Conservation (phyloP, 1,140 invertebrate genomes). For the Sitophilus oryzae region DNA sequence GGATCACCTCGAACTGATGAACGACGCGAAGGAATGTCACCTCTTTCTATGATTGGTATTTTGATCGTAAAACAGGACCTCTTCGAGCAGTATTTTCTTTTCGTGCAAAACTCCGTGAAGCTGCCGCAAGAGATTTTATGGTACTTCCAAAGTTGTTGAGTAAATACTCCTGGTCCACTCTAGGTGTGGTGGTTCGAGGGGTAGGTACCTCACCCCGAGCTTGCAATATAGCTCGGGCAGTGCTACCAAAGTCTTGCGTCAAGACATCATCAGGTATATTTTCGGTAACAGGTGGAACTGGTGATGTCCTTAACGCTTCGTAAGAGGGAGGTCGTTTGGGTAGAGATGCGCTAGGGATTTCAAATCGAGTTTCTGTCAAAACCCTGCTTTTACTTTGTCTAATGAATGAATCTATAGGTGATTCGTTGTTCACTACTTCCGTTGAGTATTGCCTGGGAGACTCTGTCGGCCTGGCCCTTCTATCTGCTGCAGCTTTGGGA, state of each 20-base stretch:
- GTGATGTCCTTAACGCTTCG: conserved; percentile 6
- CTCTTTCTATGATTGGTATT: conserved; percentile 14
- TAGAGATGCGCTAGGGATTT: conserved; percentile 15
- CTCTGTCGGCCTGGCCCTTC: conserved; percentile 10
- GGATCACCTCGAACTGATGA: conserved; percentile 8
- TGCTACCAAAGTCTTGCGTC: conserved; percentile 13
- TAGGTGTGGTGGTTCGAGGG: conserved; percentile 17
- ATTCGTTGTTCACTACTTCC: conserved; percentile 39
- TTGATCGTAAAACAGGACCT: conserved; percentile 10
- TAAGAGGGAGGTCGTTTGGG: conserved; percentile 22
- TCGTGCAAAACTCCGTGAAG: not conserved
- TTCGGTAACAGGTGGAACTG: conserved; percentile 1
- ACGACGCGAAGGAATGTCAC: conserved; percentile 10
- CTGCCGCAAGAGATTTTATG: conserved; percentile 15
- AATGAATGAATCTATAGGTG: conserved; percentile 27
- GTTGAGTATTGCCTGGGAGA: conserved; percentile 33
- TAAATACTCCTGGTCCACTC: conserved; percentile 16
- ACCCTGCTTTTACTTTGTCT: conserved; percentile 32
- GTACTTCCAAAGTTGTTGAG: conserved; percentile 18
- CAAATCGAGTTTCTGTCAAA: conserved; percentile 35
- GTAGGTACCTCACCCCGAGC: conserved; percentile 9
- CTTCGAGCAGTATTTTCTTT: conserved; percentile 3
- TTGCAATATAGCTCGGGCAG: conserved; percentile 14
- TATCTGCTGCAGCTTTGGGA: conserved; percentile 16
- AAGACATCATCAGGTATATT: conserved; percentile 16